Percentiles rank a stretch among this genome's conserved stretches.
Conservation (phyloP, 2,113 vertebrate species). For the Oriolus oriolus region DNA sequence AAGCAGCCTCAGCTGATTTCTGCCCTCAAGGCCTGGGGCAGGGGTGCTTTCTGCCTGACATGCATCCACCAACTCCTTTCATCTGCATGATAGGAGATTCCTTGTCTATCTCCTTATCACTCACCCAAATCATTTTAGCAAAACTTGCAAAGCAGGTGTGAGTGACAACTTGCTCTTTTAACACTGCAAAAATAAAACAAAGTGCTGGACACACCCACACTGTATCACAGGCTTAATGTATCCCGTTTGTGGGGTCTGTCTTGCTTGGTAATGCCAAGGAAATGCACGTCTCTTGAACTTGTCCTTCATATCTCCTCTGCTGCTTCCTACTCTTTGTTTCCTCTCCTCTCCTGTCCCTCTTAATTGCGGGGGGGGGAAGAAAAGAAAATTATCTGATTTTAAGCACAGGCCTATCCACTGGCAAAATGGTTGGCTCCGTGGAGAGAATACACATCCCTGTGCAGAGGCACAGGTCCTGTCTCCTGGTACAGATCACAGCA, state of each 20-base stretch:
- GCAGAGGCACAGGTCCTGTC: background rate
- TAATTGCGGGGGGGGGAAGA: background rate
- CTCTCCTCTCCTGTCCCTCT: background rate
- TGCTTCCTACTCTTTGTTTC: background rate
- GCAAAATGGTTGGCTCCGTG: background rate
- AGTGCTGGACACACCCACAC: background rate
- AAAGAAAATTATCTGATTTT: background rate
- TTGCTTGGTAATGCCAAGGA: background rate
- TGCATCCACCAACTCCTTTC: background rate
- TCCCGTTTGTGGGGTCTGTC: background rate
- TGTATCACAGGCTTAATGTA: background rate
- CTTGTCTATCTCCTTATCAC: background rate
- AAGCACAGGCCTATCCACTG: background rate
- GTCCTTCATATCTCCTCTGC: background rate
- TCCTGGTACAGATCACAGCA: background rate
- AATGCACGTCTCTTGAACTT: background rate
- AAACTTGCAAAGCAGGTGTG: background rate
- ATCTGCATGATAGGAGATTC: accelerated
- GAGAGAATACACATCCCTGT: background rate
- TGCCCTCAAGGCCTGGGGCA: background rate
- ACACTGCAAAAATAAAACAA: background rate
- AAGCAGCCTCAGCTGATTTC: background rate
- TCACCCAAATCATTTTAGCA: background rate
- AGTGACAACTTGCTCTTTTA: background rate
- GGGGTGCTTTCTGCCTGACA: background rate